phyloP scores from a whole-genome alignment of 2,888 invertebrate genomes.

The Dysmachus trigonus region DNA sequence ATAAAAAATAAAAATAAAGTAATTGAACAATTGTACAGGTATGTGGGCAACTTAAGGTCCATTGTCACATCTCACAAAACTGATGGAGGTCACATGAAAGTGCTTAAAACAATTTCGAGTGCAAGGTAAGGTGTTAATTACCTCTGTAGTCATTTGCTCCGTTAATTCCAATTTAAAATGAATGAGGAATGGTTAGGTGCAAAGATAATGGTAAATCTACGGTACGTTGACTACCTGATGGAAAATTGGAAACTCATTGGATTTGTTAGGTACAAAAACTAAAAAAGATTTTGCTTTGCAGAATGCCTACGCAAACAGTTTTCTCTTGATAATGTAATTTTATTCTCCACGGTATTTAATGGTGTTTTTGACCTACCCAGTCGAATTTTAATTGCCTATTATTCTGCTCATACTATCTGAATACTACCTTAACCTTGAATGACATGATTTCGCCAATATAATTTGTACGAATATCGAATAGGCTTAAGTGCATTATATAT shows the following conservation, averaged over 20 bases:
- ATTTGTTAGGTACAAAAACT: not conserved
- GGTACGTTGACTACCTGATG: not conserved
- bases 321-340: not conserved
- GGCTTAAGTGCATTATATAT: not conserved
- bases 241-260: not conserved
- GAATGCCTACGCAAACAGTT: not conserved
- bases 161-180: not conserved
- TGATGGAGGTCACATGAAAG: conserved; percentile 39
- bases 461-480: not conserved
- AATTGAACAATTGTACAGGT: not conserved
- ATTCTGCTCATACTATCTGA: not conserved
- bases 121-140: conserved; percentile 1
- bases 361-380: not conserved
- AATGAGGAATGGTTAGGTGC: not conserved
- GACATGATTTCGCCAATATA: not conserved
- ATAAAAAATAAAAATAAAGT: not conserved
- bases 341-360: not conserved
- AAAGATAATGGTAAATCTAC: not conserved
- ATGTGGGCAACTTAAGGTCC: not conserved
- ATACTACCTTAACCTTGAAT: not conserved
- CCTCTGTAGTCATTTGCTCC: not conserved
- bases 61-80: not conserved
- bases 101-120: conserved; percentile 12
- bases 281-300: not conserved
- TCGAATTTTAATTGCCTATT: not conserved